Evolutionary conservation across 2,797 vertebrate genomes (phyloP).

Genomic region (Micromesistius poutassou): DNA sequence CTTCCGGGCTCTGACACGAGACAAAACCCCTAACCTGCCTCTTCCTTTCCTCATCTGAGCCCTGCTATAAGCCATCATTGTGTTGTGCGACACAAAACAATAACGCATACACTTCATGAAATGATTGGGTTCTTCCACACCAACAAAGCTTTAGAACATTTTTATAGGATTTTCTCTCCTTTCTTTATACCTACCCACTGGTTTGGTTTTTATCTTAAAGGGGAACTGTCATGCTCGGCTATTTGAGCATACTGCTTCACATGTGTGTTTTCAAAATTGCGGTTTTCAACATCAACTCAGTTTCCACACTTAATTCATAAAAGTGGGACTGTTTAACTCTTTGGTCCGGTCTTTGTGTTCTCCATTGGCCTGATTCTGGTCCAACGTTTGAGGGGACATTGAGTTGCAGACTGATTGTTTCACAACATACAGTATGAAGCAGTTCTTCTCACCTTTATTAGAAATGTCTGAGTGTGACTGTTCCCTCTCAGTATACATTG

Average conservation of each 20-base stretch:
- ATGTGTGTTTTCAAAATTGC: background rate
- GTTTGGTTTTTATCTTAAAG: too few relatives aligned
- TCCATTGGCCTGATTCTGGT: background rate
- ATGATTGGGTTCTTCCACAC: background rate
- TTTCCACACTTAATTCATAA: too few relatives aligned
- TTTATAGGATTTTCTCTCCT: too few relatives aligned
- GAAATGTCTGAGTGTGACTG: background rate
- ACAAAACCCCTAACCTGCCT: conserved; percentile 4
- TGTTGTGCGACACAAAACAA: background rate
- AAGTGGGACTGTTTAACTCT: too few relatives aligned
- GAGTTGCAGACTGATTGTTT: background rate
- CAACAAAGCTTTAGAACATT: background rate
- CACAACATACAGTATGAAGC: background rate
- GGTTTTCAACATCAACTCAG: background rate
- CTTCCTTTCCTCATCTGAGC: background rate
- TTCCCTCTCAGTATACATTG: too few relatives aligned
- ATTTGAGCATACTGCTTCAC: background rate
- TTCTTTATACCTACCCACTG: too few relatives aligned
- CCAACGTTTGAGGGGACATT: background rate
- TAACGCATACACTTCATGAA: background rate
- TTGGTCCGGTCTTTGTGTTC: too few relatives aligned
- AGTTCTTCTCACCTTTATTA: background rate
- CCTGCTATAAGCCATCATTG: background rate
- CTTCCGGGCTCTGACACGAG: background rate
- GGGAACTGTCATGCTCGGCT: too few relatives aligned